Percentiles rank a stretch among this genome's conserved stretches.
Conservation (phyloP, 2,888 invertebrate genomes). For the Beris morrisii region DNA sequence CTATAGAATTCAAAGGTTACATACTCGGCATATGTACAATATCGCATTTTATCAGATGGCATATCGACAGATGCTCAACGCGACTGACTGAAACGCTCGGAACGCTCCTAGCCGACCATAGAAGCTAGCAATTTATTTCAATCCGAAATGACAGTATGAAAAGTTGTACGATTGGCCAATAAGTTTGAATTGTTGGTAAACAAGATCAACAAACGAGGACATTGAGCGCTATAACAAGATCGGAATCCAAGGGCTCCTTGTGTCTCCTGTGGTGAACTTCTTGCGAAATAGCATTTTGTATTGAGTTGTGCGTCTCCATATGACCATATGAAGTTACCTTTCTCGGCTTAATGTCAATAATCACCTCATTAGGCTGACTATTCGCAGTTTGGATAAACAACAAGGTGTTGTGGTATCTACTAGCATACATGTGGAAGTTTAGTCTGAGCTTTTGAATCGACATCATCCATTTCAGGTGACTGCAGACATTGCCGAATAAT, state of each 20-base stretch:
- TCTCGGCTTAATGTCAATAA: constrained; percentile 25
- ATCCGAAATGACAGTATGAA: constrained; percentile 30
- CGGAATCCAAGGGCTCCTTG: constrained; percentile 23
- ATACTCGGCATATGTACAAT: no score
- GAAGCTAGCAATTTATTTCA: constrained; percentile 26
- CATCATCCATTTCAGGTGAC: background rate
- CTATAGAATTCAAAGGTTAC: no score
- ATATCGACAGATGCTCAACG: no score
- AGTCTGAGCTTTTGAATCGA: background rate
- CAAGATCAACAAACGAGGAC: constrained; percentile 20
- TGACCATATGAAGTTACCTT: no score
- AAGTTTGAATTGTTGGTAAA: constrained; percentile 28
- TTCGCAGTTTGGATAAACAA: constrained; percentile 9
- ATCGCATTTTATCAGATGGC: no score
- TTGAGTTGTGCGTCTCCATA: no score
- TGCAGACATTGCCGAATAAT: constrained; percentile 3
- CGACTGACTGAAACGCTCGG: no score
- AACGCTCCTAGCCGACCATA: no score
- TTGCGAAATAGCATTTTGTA: constrained; percentile 13
- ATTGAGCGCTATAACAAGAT: constrained; percentile 4
- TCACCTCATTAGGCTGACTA: constrained; percentile 30
- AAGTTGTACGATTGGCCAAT: constrained; percentile 24
- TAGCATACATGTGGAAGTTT: no score
- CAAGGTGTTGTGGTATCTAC: no score
- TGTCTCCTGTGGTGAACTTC: constrained; percentile 14